Percentiles rank a stretch among this genome's conserved stretches.
These are phyloP conservation scores for Oncopeltus fasciatus DNA, from an alignment of 1,140 invertebrate species.

Conservation along the genomic window DNA sequence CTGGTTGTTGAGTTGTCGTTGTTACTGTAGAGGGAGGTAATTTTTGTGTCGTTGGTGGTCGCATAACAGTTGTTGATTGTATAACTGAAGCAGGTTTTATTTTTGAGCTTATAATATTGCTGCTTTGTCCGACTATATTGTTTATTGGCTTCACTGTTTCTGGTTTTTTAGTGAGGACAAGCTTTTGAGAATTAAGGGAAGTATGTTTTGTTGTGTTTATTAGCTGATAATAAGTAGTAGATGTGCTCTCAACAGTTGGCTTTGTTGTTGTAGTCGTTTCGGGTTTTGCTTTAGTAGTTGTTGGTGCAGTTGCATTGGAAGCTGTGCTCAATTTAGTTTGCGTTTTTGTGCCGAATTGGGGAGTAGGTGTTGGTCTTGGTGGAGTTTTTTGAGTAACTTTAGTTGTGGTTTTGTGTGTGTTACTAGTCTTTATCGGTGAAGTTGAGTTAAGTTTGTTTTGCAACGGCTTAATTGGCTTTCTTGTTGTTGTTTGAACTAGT, in stretches of 20 bases:
- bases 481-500: constrained; percentile 7
- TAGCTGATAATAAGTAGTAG: neutral
- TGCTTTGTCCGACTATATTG: neutral
- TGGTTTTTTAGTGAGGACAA: neutral
- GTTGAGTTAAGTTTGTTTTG: constrained; percentile 4
- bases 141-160: neutral
- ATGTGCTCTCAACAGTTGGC: neutral
- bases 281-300: constrained; percentile 25
- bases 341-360: neutral
- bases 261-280: constrained; percentile 19
- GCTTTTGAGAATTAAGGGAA: neutral
- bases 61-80: constrained; percentile 6
- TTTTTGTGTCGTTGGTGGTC: constrained; percentile 10
- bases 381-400: constrained; percentile 7
- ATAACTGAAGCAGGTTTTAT: neutral
- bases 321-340: neutral
- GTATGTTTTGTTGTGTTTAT: neutral
- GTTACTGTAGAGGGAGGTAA: constrained; percentile 15
- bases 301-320: constrained; percentile 23
- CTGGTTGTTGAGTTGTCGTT: neutral
- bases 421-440: neutral
- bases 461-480: neutral
- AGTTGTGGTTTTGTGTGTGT: constrained; percentile 3
- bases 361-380: neutral
- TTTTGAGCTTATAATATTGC: neutral